phyloP scores from a whole-genome alignment of 2,888 invertebrate genomes.

The Mesochorus sp. region DNA sequence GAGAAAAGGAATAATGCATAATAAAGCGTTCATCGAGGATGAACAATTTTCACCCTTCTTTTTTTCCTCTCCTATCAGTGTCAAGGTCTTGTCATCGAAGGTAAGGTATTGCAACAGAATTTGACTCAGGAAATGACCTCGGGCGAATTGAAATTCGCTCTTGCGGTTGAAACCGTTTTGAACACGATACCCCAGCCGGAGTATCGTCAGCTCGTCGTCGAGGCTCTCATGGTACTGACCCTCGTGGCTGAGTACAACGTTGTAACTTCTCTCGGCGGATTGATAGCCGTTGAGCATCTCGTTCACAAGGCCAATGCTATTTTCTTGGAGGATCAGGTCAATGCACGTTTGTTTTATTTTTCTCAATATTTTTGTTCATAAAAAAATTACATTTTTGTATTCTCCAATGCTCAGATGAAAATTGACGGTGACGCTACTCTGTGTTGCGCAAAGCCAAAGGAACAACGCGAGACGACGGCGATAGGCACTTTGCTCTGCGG shows the following conservation, averaged over 20 bases:
- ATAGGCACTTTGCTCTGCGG: conserved; percentile 90
- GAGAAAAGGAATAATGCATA: conserved; percentile 65
- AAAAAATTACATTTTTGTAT: background rate
- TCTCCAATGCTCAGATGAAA: conserved; percentile 85
- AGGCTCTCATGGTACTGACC: conserved; percentile 97
- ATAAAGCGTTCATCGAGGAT: background rate
- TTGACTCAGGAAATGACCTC: conserved; percentile 99
- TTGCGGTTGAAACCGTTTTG: conserved; percentile 97
- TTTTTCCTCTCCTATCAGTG: conserved; percentile 84
- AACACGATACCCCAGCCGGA: conserved; percentile 99
- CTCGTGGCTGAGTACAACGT: conserved; percentile 94
- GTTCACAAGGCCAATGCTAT: conserved; percentile 97
- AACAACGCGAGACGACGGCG: conserved; percentile 84
- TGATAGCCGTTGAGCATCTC: conserved; percentile 94
- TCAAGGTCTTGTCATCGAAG: conserved; percentile 96
- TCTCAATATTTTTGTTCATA: too few species aligned
- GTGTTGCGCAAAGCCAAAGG: conserved; percentile 93
- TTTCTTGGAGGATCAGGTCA: conserved; percentile 97
- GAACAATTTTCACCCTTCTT: background rate
- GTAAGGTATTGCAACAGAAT: conserved; percentile 93
- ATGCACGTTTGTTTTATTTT: conserved; percentile 34
- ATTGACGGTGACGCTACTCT: conserved; percentile 95
- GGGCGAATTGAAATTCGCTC: conserved; percentile 98
- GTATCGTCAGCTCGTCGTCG: conserved; percentile 97
- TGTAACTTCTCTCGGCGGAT: conserved; percentile 88